Base-by-base conservation (phyloP, 2,888 invertebrate genomes). In the Trissolcus brochymenae region DNA sequence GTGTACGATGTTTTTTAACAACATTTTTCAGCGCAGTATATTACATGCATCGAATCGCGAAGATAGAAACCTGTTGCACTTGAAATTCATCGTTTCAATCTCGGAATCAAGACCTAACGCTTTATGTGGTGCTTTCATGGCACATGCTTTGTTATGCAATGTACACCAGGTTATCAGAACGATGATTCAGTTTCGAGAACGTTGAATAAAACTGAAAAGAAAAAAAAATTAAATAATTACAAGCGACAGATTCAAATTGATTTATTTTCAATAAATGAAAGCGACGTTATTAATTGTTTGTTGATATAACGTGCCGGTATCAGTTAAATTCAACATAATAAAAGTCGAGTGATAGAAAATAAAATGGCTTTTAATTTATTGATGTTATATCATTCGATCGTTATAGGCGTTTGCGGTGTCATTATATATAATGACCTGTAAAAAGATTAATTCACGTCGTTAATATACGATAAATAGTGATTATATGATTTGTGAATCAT, bases 1-100 rank as follows among this genome's bases (percentile, higher is more conserved):
- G 75, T 75, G 72, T 72, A 64, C 43, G 16, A 29, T 43, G 40
- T 75, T 78, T 77, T 78, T 78, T 53, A 66, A 19, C 62, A 55
- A 59, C 57, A 71, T 78, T 73, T 64, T 40, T 67, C 14, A 4
- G 56, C 13, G 46, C 64, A 17, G 55, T 57, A 55, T 62, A 19
- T 66, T 54, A 74, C 78, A 74, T 49, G 57, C 59, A 43, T 41
- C 50, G 67, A 68, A 79, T 77, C 80, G 78, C 78, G 78, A 78
- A 62, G 64, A 72, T 61, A 68, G 65, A 51, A 74, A 73, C 76
- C 53, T 41, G 61, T 66, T 29, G 61, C 70, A 57, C 70, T 62
- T 62, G 59, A 50, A 70, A 71, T 78, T 61, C 61, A 6, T 46
- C 46, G 46, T 13, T 46, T 46, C 11, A n/a, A 46, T 46, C 14